Percentiles rank a stretch among this genome's conserved stretches.
These are phyloP conservation scores for Peromyscus eremicus DNA, from an alignment of 2,797 vertebrate genomes.

Conservation along the genomic window DNA sequence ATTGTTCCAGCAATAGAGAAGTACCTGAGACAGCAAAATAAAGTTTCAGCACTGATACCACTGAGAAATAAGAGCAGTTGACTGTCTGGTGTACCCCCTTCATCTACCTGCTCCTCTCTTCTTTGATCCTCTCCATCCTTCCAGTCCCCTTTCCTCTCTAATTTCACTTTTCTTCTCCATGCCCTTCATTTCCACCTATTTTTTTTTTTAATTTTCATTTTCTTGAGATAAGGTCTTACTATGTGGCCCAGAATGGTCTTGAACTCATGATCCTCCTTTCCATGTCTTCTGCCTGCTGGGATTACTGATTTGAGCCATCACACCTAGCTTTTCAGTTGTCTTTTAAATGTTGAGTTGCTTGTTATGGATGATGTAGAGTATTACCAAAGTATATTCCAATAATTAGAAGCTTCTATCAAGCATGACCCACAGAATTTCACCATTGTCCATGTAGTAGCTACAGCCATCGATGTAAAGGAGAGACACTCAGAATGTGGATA, in stretches of 20 bases:
- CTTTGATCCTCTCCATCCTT: neutral
- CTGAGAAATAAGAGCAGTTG: neutral
- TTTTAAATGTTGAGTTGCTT: neutral
- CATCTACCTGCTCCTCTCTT: no score
- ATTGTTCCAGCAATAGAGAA: neutral
- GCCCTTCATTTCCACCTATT: neutral
- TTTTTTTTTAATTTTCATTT: neutral
- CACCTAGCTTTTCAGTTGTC: neutral
- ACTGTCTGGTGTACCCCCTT: neutral
- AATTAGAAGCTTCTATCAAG: neutral
- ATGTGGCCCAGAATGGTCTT: neutral
- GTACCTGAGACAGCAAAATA: no score
- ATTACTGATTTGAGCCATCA: neutral
- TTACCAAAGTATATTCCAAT: neutral
- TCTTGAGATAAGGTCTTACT: neutral
- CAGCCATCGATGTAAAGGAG: neutral
- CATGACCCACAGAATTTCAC: rapidly evolving
- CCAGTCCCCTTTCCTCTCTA: neutral
- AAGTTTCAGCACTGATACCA: neutral
- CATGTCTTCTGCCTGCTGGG: neutral
- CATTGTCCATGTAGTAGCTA: neutral
- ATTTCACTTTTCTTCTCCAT: neutral
- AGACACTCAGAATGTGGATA: neutral
- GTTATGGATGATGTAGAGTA: neutral
- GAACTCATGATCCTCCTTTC: neutral